phyloP scores from a whole-genome alignment of 2,888 invertebrate genomes.

The Agriopis marginaria region DNA sequence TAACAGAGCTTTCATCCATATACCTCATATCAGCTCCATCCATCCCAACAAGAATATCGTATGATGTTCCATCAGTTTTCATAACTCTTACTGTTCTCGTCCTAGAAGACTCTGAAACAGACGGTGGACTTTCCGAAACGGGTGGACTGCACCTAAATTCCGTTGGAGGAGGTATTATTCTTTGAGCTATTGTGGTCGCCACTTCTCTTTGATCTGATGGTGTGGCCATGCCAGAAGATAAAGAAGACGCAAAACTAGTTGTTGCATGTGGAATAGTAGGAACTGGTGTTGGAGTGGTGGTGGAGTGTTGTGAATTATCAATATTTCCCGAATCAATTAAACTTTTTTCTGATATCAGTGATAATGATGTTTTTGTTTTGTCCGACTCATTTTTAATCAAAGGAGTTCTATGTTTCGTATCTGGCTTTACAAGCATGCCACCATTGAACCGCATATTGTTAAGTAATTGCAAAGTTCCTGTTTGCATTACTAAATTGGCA shows the following conservation, averaged over 20 bases:
- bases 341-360: constrained; percentile 88
- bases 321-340: constrained; percentile 87
- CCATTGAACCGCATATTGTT: constrained; percentile 86
- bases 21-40: constrained; percentile 95
- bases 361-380: constrained; percentile 80
- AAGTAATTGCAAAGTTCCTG: constrained; percentile 84
- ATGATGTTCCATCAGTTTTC: constrained; percentile 88
- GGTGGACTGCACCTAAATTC: constrained; percentile 90
- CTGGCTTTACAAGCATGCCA: constrained; percentile 80
- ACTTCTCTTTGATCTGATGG: constrained; percentile 79
- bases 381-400: constrained; percentile 71
- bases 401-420: constrained; percentile 67
- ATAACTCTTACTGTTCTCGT: constrained; percentile 84
- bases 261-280: constrained; percentile 68
- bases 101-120: constrained; percentile 83
- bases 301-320: constrained; percentile 60
- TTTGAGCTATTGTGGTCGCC: constrained; percentile 86
- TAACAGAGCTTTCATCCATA: constrained; percentile 96
- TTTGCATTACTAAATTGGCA: constrained; percentile 89
- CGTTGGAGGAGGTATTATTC: constrained; percentile 91
- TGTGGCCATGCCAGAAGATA: constrained; percentile 76
- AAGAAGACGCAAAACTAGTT: constrained; percentile 72
- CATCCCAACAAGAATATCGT: constrained; percentile 91
- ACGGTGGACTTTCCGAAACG: constrained; percentile 88
- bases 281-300: constrained; percentile 63